These are phyloP conservation scores for Gryllus bimaculatus DNA, from an alignment of 1,140 invertebrate genomes.

Conservation along the genomic window DNA sequence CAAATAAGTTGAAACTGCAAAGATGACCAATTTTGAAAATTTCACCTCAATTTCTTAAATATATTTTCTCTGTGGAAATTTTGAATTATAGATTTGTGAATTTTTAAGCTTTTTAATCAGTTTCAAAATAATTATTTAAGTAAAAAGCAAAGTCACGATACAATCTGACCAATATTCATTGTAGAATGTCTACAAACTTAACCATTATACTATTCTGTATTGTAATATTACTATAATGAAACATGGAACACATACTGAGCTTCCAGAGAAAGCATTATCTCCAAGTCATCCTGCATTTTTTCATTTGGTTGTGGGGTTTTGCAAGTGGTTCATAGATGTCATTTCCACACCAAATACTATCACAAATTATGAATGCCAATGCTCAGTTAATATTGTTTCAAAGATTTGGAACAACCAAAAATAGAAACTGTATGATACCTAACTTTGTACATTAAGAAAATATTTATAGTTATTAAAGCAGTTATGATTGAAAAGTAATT, in stretches of 20 bases:
- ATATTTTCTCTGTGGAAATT: background rate
- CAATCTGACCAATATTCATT: background rate
- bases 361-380: background rate
- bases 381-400: background rate
- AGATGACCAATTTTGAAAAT: too few relatives aligned
- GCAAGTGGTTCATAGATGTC: background rate
- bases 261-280: background rate
- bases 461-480: conserved; percentile 1
- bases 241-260: background rate
- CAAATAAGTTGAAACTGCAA: too few relatives aligned
- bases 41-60: too few relatives aligned
- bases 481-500: background rate
- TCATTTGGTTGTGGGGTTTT: background rate
- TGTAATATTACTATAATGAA: background rate
- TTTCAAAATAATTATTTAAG: background rate
- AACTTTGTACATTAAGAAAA: background rate
- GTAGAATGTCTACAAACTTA: background rate
- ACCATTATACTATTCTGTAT: background rate
- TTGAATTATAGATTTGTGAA: background rate
- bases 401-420: too few relatives aligned
- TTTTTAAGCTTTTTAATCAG: background rate
- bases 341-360: background rate
- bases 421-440: background rate
- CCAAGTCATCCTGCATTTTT: background rate
- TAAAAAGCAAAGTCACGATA: background rate